A percentile compares a stretch with the other conserved stretches of the same genome.
Evolutionary conservation across 2,113 vertebrate species (phyloP).

Genomic region (Pan paniscus): DNA sequence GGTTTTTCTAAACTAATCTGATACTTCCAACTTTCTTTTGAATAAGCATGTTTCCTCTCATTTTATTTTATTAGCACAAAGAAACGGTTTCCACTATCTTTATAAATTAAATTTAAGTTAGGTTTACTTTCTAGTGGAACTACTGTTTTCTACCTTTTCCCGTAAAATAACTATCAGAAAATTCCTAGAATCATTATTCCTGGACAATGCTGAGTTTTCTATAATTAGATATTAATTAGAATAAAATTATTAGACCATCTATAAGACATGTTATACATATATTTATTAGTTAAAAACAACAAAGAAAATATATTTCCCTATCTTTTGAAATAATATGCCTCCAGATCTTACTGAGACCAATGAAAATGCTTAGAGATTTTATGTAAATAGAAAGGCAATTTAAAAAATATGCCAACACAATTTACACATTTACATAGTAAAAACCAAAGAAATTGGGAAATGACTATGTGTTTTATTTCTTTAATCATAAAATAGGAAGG

Average conservation of each 20-base stretch:
- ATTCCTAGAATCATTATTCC: not conserved
- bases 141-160: not conserved
- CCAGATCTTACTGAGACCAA: not conserved
- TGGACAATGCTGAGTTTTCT: not conserved
- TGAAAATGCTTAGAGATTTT: not conserved
- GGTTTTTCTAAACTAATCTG: not conserved
- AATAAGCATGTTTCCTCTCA: not conserved
- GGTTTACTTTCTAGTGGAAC: not conserved
- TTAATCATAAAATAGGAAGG: not conserved
- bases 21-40: not conserved
- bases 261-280: not conserved
- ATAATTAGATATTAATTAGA: not conserved
- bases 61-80: not conserved
- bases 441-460: not conserved
- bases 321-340: not conserved
- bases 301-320: not conserved
- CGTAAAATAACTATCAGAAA: not conserved
- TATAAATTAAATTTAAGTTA: not conserved
- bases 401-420: not conserved
- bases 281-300: not conserved
- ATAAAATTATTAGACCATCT: not conserved
- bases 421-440: not conserved
- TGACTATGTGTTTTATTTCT: not conserved
- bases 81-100: not conserved
- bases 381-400: not conserved